Evolutionary conservation across 2,113 vertebrate species (phyloP).

Genomic region (Eubucco bourcierii): DNA sequence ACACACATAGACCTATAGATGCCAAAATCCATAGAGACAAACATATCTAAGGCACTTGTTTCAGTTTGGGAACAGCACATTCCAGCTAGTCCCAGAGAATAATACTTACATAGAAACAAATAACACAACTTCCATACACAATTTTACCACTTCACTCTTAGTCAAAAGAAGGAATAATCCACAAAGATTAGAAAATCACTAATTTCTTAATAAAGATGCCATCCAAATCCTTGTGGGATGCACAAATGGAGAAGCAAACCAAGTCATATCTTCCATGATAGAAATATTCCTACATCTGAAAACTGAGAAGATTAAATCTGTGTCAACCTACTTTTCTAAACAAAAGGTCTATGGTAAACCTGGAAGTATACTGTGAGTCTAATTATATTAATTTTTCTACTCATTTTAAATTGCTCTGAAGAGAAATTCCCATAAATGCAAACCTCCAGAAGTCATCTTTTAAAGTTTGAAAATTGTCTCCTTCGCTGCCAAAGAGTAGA

Average conservation of each 20-base stretch:
- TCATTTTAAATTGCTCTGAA: not conserved
- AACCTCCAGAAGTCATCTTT: not conserved
- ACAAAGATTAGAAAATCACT: not conserved
- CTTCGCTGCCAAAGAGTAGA: not conserved
- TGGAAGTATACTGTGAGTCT: not conserved
- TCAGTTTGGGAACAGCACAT: not conserved
- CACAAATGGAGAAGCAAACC: not conserved
- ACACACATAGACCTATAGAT: not conserved
- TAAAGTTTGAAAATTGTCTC: not conserved
- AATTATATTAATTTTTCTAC: not conserved
- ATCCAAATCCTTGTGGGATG: not conserved
- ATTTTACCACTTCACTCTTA: not conserved
- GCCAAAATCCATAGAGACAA: not conserved
- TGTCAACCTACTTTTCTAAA: not conserved
- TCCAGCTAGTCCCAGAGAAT: not conserved
- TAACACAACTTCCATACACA: not conserved
- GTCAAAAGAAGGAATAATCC: not conserved
- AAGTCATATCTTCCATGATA: not conserved
- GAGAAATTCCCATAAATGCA: not conserved
- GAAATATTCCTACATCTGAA: not conserved
- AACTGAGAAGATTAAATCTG: not conserved
- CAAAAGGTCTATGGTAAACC: not conserved
- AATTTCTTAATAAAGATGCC: not conserved
- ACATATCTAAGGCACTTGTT: not conserved
- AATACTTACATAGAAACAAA: not conserved